Conservation (phyloP, 2,888 invertebrate genomes). For the Amblyjoppa fuscipennis region DNA sequence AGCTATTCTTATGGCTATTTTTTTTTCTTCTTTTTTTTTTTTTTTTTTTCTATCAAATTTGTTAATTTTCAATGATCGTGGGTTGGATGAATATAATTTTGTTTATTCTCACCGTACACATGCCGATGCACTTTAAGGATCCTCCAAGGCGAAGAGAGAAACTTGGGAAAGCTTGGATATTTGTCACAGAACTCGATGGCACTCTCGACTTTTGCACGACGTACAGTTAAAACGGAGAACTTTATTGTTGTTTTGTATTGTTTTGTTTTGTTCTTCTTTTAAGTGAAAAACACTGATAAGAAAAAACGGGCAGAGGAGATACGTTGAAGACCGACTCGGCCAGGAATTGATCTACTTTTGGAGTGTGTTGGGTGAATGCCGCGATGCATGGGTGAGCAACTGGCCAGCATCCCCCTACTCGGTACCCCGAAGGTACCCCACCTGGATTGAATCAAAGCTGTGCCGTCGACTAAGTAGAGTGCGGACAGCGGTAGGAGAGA, state of each 20-base stretch:
- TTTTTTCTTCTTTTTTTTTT: too few species aligned
- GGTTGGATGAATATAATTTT: not conserved
- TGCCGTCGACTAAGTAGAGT: slow-evolving; percentile 47
- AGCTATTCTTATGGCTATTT: not conserved
- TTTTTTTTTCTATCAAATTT: too few species aligned
- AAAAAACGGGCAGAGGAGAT: slow-evolving; percentile 11
- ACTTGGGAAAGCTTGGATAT: not conserved
- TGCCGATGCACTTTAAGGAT: slow-evolving; percentile 10
- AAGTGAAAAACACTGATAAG: not conserved
- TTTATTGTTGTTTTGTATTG: not conserved
- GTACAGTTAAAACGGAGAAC: not conserved
- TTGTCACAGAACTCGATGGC: slow-evolving; percentile 9
- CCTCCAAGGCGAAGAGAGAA: not conserved
- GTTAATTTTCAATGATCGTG: not conserved
- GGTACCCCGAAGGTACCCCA: slow-evolving; percentile 57
- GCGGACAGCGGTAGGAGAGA: slow-evolving; percentile 39
- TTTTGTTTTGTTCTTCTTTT: not conserved
- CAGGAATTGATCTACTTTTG: slow-evolving; percentile 81
- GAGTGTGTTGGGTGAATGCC: slow-evolving; percentile 80
- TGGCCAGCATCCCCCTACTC: slow-evolving; percentile 69
- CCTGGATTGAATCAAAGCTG: slow-evolving; percentile 55
- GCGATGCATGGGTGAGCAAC: slow-evolving; percentile 70
- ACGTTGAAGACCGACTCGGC: slow-evolving; percentile 65
- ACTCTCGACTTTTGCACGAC: not conserved
- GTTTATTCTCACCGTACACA: slow-evolving; percentile 33